These are phyloP conservation scores for Aplidium turbinatum DNA, from an alignment of 23 tunicate species.

Conservation along the genomic window DNA sequence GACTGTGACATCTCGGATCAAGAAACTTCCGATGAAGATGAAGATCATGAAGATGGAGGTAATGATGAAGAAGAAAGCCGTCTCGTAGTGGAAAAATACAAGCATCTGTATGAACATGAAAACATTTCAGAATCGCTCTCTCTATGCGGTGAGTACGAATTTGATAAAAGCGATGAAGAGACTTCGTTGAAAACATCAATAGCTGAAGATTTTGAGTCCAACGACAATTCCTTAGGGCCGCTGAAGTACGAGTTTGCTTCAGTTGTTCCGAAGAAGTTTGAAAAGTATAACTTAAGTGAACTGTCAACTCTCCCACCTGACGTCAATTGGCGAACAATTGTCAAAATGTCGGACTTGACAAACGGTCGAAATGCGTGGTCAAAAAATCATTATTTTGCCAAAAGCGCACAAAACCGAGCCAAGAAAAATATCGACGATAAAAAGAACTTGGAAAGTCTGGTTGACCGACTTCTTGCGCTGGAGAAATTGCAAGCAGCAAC, in stretches of 20 bases:
- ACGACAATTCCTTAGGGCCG: background rate
- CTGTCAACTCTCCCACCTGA: slow-evolving; percentile 43
- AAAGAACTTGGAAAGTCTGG: slow-evolving; percentile 15
- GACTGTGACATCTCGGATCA: slow-evolving; percentile 53
- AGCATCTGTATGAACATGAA: slow-evolving; percentile 47
- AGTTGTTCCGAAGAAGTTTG: slow-evolving; percentile 35
- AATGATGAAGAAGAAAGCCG: background rate
- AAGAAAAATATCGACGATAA: background rate
- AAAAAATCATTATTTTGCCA: slow-evolving; percentile 1
- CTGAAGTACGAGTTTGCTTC: slow-evolving; percentile 26
- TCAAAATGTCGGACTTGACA: slow-evolving; percentile 5
- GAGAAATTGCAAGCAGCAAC: slow-evolving; percentile 41
- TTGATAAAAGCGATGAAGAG: background rate
- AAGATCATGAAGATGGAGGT: slow-evolving; percentile 19
- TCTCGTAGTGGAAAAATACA: slow-evolving; percentile 17
- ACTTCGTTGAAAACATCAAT: background rate
- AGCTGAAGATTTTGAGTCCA: background rate
- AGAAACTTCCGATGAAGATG: slow-evolving; percentile 33
- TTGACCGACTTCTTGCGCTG: slow-evolving; percentile 37
- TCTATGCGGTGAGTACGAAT: too few species aligned
- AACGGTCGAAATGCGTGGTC: background rate
- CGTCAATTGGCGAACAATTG: slow-evolving; percentile 34
- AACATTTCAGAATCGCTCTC: background rate
- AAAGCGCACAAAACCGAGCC: background rate
- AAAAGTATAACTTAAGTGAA: slow-evolving; percentile 34